phyloP scores from a whole-genome alignment of 2,113 vertebrate genomes.

The Lophotis ruficrista region DNA sequence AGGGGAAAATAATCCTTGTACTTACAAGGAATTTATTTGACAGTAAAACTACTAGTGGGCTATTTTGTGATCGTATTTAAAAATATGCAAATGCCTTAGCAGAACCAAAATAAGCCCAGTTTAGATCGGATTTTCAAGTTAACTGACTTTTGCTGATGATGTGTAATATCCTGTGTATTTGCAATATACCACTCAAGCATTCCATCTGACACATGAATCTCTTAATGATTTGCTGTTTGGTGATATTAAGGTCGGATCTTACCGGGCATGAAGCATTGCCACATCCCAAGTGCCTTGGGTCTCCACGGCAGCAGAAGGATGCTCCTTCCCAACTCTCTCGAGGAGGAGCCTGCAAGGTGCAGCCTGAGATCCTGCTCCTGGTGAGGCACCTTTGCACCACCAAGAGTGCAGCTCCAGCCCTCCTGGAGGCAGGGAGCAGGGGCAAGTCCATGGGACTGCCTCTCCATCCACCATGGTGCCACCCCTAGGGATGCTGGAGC shows the following conservation, averaged over 20 bases:
- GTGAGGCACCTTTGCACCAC: not conserved
- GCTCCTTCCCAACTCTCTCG: not conserved
- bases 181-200: rapidly evolving
- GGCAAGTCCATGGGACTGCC: not conserved
- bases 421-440: not conserved
- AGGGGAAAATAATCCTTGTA: slow-evolving; percentile 22
- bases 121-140: not conserved
- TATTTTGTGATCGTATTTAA: slow-evolving; percentile 18
- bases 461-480: not conserved
- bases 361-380: not conserved
- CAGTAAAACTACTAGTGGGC: slow-evolving; percentile 16
- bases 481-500: not conserved
- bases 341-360: not conserved
- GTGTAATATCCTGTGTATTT: not conserved
- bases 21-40: slow-evolving; percentile 51
- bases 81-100: not conserved
- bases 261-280: not conserved
- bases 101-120: not conserved
- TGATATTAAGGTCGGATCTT: not conserved
- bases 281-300: not conserved
- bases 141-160: not conserved
- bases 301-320: not conserved
- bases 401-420: not conserved
- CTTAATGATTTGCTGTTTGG: not conserved
- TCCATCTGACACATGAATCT: not conserved